Percentiles rank a stretch among this genome's conserved stretches.
These are phyloP conservation scores for Larimichthys crocea DNA, from an alignment of 2,113 vertebrate genomes.

Conservation along the genomic window DNA sequence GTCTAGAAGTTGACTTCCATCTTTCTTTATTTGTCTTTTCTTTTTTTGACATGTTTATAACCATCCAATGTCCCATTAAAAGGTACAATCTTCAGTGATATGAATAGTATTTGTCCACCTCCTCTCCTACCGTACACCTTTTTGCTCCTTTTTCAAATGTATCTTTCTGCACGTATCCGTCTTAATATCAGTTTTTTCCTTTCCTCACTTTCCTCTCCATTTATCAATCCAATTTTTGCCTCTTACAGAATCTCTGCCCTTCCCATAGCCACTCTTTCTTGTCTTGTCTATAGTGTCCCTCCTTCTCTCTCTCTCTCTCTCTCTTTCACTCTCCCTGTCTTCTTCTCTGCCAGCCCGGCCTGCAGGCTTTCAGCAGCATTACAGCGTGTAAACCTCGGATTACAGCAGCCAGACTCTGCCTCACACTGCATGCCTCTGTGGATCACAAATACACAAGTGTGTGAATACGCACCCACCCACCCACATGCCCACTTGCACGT, in stretches of 20 bases:
- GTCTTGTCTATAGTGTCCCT: slow-evolving; percentile 45
- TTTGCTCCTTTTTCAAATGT: background rate
- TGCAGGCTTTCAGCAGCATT: slow-evolving; percentile 80
- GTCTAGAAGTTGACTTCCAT: background rate
- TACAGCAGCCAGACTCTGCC: slow-evolving; percentile 76
- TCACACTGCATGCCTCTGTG: slow-evolving; percentile 73
- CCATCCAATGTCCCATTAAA: background rate
- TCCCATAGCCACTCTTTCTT: slow-evolving; percentile 19
- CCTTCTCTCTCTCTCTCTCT: slow-evolving; percentile 20
- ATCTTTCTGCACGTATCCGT: background rate
- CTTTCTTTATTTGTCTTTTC: background rate
- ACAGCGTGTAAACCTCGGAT: slow-evolving; percentile 83
- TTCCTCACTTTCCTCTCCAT: background rate
- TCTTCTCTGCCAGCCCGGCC: slow-evolving; percentile 74
- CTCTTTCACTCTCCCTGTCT: slow-evolving; percentile 35
- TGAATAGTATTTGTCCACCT: background rate
- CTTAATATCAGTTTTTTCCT: background rate
- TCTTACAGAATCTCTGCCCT: background rate
- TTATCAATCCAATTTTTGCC: slow-evolving; percentile 14
- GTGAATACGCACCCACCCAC: slow-evolving; percentile 53
- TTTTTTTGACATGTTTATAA: background rate
- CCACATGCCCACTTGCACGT: slow-evolving; percentile 36
- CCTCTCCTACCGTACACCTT: background rate
- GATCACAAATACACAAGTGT: slow-evolving; percentile 72
- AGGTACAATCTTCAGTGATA: background rate